Percentiles rank a stretch among this genome's conserved stretches.
phyloP scores from a whole-genome alignment of 2,888 invertebrate genomes.

The Sesia bembeciformis region DNA sequence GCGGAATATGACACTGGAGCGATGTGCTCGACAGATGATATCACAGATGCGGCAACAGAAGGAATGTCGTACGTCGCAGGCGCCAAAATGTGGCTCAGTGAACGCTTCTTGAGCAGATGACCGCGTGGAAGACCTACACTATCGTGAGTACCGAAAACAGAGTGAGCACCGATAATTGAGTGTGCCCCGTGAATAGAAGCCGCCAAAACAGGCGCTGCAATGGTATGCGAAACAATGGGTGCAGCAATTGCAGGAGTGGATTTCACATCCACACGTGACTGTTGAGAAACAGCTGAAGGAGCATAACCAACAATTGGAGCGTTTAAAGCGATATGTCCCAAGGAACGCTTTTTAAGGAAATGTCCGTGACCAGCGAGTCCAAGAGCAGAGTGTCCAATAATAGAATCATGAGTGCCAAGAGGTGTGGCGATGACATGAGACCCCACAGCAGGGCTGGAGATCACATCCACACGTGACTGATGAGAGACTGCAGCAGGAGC shows the following conservation, averaged over 20 bases:
- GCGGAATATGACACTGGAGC: constrained; percentile 22
- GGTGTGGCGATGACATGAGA: constrained; percentile 24
- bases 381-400: constrained; percentile 15
- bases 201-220: constrained; percentile 3
- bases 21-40: constrained; percentile 23
- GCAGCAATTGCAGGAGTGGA: constrained; percentile 20
- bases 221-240: constrained; percentile 21
- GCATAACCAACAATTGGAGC: constrained; percentile 24
- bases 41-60: constrained; percentile 35
- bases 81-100: constrained; percentile 32
- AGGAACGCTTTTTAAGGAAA: constrained; percentile 34
- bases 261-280: constrained; percentile 43
- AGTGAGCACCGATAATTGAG: constrained; percentile 1
- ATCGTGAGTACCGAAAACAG: constrained; percentile 8
- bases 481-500: constrained; percentile 42
- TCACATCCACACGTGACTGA: constrained; percentile 44
- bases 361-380: constrained; percentile 29
- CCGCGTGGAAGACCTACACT: constrained; percentile 18
- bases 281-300: constrained; percentile 41
- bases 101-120: constrained; percentile 40
- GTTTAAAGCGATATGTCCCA: constrained; percentile 28
- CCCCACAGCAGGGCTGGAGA: constrained; percentile 30
- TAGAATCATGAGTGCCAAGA: constrained; percentile 15
- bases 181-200: constrained; percentile 1
- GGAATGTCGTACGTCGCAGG: constrained; percentile 23